Percentiles rank a stretch among this genome's conserved stretches.
These are phyloP conservation scores for Pseudopodoces humilis DNA, from an alignment of 2,113 vertebrate species.

Conservation along the genomic window DNA sequence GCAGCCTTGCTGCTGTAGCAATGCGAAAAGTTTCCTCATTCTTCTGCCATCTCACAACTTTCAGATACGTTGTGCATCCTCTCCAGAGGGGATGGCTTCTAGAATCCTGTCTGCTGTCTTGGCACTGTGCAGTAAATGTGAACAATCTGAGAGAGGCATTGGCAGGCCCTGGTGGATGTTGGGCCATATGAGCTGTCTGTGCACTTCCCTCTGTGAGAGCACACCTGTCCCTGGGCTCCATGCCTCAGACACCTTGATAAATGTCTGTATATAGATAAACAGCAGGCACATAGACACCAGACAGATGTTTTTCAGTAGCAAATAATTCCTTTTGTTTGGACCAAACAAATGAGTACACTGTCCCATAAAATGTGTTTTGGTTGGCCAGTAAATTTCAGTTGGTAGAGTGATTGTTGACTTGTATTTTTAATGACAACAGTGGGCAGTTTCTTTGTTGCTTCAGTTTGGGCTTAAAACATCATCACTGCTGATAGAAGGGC, in stretches of 20 bases:
- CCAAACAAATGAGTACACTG: neutral
- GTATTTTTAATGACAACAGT: neutral
- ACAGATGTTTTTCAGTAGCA: slow-evolving; percentile 19
- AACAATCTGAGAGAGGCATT: neutral
- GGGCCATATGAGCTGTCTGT: neutral
- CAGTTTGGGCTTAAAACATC: neutral
- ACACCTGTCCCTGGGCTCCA: slow-evolving; percentile 19
- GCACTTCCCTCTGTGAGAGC: neutral
- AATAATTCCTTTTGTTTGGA: neutral
- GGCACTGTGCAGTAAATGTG: neutral
- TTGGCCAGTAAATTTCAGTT: neutral
- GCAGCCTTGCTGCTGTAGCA: neutral
- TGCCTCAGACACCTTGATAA: neutral
- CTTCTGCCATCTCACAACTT: neutral
- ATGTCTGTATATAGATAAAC: slow-evolving; percentile 22
- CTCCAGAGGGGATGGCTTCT: neutral
- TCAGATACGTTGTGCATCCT: neutral
- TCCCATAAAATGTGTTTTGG: neutral
- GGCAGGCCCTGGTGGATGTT: neutral
- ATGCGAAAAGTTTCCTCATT: slow-evolving; percentile 1
- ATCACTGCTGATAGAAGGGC: neutral
- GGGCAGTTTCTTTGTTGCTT: neutral
- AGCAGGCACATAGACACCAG: neutral
- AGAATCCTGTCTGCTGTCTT: neutral
- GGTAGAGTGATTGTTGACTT: neutral